phyloP scores from a whole-genome alignment of 2,113 vertebrate genomes.

The Laticauda laticaudata region DNA sequence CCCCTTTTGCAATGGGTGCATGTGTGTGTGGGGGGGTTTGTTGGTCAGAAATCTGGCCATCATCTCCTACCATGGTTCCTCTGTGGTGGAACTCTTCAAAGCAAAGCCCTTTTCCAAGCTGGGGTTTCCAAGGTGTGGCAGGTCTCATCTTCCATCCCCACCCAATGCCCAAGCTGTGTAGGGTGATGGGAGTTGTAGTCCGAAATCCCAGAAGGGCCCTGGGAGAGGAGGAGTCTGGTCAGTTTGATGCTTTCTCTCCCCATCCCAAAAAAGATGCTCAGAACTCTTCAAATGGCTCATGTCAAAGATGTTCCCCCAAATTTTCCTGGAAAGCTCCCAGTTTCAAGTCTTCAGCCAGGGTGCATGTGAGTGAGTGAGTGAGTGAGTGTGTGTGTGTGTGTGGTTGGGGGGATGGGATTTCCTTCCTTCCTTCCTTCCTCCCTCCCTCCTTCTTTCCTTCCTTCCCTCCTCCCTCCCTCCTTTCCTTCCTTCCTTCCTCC shows the following conservation, averaged over 20 bases:
- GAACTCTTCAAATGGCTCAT: not conserved
- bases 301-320: not conserved
- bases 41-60: not conserved
- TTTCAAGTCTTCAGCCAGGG: not conserved
- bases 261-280: not conserved
- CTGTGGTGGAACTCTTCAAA: not conserved
- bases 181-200: not conserved
- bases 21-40: no score
- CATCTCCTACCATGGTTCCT: not conserved
- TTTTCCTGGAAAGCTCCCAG: not conserved
- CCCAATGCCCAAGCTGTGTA: not conserved
- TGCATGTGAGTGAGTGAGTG: no score
- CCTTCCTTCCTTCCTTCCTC: no score
- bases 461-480: no score
- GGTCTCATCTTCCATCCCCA: not conserved
- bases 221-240: not conserved
- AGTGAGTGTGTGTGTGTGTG: no score
- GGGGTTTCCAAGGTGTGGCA: not conserved
- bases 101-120: not conserved
- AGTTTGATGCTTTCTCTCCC: not conserved
- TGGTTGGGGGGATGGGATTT: no score
- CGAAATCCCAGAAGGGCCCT: not conserved
- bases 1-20: not conserved
- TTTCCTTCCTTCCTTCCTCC: no score
- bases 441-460: no score